Base-by-base conservation (phyloP, 2,113 vertebrate species). In the Mesitornis unicolor region DNA sequence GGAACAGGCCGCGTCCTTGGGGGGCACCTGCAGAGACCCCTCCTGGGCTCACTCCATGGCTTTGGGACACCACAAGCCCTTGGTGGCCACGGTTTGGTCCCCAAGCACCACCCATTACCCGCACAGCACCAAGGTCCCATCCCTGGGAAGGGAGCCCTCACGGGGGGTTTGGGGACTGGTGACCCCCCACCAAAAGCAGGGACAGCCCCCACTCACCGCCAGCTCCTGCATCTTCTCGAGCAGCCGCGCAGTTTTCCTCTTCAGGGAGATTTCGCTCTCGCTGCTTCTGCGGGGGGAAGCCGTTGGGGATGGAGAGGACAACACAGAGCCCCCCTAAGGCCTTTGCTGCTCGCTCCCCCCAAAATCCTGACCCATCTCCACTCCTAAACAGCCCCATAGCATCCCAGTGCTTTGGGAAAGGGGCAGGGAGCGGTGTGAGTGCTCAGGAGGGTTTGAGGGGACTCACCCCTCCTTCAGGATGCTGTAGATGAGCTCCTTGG, bases 381-480 rank as follows among this genome's bases (percentile, higher is more conserved):
- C 22, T 21, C 36, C 56, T 64, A 3, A 28, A 11, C 8, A 19
- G 2, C 29, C 43, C 50, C 9, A 0, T 43, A 36, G 20, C 29
- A 18, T 6, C 35, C 28, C 75, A 22, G 10, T 54, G 8, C 33
- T 28, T n/a, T 4, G 21, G 35, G n/a, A 38, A 16, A 10, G 18
- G 64, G 63, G 43, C 24, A 18, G 16, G 43, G 73, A 65, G 53
- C 3, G 3, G 19, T 3, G 7, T 10, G 26, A 35, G 10, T 1
- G 1, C 10, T 57, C 0, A 1, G 11, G 25, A 7, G 8, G 18
- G 7, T 6, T 9, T 22, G 2, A 33, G 25, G 38, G 60, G 21
- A 50, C 97, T 97, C 97, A 99, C 99, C 99, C 99, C 33, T 99
- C 98, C 94, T 98, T 98, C 61, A 99, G 96, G 94, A 99, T 98